Percentiles rank a stretch among this genome's conserved stretches.
Evolutionary conservation across 2,113 vertebrate genomes (phyloP).

Genomic region (Seriola dumerili): DNA sequence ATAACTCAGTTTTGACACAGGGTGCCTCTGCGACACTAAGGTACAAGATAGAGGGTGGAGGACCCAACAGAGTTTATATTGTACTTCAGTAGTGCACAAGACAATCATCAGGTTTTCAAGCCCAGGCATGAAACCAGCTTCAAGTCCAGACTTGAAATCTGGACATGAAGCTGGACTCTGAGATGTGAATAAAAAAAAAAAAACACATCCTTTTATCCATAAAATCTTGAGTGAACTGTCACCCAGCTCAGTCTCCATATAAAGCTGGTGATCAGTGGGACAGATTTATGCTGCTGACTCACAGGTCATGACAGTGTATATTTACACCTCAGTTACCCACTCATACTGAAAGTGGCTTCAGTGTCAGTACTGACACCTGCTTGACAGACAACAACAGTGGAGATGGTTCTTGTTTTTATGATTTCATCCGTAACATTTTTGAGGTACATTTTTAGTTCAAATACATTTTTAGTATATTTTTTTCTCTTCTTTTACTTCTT

Average conservation of each 20-base stretch:
- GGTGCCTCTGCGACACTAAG: too few relatives aligned
- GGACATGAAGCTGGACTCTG: neutral
- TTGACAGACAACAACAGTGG: too few relatives aligned
- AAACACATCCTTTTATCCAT: fast-evolving
- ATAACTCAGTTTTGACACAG: too few relatives aligned
- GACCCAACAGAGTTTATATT: too few relatives aligned
- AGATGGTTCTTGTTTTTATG: neutral
- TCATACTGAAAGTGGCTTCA: neutral
- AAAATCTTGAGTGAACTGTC: neutral
- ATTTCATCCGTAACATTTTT: neutral
- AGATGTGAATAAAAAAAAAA: neutral
- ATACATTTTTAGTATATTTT: neutral
- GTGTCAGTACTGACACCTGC: too few relatives aligned
- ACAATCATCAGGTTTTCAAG: constrained; percentile 14
- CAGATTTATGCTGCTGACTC: constrained; percentile 12
- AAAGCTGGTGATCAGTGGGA: neutral
- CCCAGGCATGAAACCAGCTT: constrained; percentile 11
- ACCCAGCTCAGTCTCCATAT: neutral
- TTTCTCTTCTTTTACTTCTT: neutral
- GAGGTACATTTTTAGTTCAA: neutral
- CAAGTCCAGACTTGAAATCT: constrained; percentile 30
- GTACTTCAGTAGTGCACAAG: too few relatives aligned
- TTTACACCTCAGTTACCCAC: neutral
- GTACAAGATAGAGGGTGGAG: too few relatives aligned
- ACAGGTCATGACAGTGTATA: neutral